These are phyloP conservation scores for Salminus brasiliensis DNA, from an alignment of 2,113 vertebrate genomes.

Conservation along the genomic window DNA sequence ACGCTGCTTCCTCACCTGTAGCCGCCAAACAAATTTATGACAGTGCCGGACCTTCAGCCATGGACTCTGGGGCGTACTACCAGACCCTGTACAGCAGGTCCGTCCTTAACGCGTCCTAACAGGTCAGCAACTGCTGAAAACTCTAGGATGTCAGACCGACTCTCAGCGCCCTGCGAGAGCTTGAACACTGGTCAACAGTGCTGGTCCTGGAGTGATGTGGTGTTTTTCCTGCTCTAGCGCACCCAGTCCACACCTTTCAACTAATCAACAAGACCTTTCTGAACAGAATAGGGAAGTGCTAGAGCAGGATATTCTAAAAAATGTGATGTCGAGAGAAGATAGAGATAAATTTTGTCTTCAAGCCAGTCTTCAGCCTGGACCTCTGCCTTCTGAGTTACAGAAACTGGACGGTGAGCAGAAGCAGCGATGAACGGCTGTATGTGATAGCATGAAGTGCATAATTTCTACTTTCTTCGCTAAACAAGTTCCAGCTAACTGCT, in stretches of 20 bases:
- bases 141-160: constrained; percentile 15
- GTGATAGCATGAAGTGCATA: too few species aligned
- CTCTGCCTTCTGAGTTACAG: too few species aligned
- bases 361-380: too few species aligned
- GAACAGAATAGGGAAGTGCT: too few species aligned
- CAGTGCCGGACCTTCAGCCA: constrained; percentile 68
- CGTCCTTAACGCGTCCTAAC: constrained; percentile 85
- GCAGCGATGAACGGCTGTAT: background rate
- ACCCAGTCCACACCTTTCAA: too few species aligned
- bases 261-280: too few species aligned
- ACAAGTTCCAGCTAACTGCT: too few species aligned
- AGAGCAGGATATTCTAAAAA: too few species aligned
- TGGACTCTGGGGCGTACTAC: constrained; percentile 85
- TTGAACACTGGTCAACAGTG: background rate
- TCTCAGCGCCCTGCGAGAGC: background rate
- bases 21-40: constrained; percentile 81
- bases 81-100: constrained; percentile 89
- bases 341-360: too few species aligned
- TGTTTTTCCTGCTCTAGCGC: background rate
- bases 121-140: constrained; percentile 11
- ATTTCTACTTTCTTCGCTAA: too few species aligned
- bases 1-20: constrained; percentile 68
- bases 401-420: background rate
- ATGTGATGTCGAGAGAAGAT: too few species aligned
- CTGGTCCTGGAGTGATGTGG: background rate